Conservation (phyloP, 2,888 invertebrate species). For the Morinoia aosen region DNA sequence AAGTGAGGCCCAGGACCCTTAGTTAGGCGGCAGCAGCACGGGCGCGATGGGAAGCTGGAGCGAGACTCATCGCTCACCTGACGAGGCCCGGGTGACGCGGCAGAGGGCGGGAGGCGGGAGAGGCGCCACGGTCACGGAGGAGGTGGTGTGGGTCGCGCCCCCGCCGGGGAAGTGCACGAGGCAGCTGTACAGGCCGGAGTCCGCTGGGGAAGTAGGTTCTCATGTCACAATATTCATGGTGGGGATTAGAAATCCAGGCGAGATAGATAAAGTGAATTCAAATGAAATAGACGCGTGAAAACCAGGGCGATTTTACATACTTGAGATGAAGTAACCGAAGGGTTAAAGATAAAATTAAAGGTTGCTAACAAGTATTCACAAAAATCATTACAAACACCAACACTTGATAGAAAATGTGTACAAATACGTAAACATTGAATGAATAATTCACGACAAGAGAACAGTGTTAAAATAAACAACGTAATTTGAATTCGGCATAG, state of each 20-base stretch:
- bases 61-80: constrained; percentile 33
- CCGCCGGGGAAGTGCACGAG: constrained; percentile 34
- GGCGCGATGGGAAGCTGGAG: not conserved
- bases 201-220: not conserved
- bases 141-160: not conserved
- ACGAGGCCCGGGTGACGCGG: not conserved
- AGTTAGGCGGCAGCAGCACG: not conserved
- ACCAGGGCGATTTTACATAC: too few species aligned
- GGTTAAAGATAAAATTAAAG: too few species aligned
- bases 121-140: not conserved
- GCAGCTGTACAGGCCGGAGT: constrained; percentile 37
- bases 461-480: too few species aligned
- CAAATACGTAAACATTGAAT: too few species aligned
- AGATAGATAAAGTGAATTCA: not conserved
- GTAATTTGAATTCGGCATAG: too few species aligned
- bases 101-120: not conserved
- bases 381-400: too few species aligned
- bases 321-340: too few species aligned
- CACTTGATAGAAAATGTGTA: too few species aligned
- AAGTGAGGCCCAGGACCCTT: not conserved
- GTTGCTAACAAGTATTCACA: too few species aligned
- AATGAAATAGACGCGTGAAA: too few species aligned
- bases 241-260: not conserved
- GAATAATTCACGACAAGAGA: too few species aligned
- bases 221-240: not conserved